phyloP scores from a whole-genome alignment of 2,888 invertebrate genomes.

The Andrena hattorfiana region DNA sequence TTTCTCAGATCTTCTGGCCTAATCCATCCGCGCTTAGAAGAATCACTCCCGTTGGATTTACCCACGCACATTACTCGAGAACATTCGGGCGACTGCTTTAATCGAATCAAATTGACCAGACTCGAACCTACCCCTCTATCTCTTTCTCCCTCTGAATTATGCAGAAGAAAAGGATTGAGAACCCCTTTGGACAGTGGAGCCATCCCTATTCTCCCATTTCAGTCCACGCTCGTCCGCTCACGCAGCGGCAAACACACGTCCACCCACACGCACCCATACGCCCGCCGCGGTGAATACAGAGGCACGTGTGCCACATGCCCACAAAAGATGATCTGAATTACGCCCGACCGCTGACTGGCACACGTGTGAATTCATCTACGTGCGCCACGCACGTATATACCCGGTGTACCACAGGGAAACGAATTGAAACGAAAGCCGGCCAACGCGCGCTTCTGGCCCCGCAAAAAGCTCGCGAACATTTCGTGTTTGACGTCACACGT shows the following conservation, averaged over 20 bases:
- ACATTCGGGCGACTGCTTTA: conserved; percentile 25
- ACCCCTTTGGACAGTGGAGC: conserved; percentile 68
- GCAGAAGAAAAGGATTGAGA: conserved; percentile 67
- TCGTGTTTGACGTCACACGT: conserved; percentile 63
- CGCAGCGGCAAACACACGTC: conserved; percentile 68
- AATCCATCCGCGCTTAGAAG: too few relatives aligned
- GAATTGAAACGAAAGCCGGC: conserved; percentile 37
- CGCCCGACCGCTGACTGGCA: conserved; percentile 74
- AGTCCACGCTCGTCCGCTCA: conserved; percentile 60
- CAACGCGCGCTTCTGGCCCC: conserved; percentile 38
- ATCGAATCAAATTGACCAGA: conserved; percentile 38
- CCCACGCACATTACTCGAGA: conserved; percentile 5
- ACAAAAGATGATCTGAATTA: conserved; percentile 76
- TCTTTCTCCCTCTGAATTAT: conserved; percentile 13
- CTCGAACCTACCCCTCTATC: conserved; percentile 6
- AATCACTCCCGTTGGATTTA: too few relatives aligned
- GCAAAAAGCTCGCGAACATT: conserved; percentile 63
- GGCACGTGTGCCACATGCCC: conserved; percentile 59
- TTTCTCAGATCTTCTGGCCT: too few relatives aligned
- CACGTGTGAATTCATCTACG: conserved; percentile 79
- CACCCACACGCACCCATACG: conserved; percentile 52
- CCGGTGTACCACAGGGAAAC: conserved; percentile 57
- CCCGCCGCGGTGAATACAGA: conserved; percentile 14
- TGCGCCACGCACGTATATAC: conserved; percentile 50
- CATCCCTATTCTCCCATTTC: conserved; percentile 64